Evolutionary conservation across 2,797 vertebrate genomes (phyloP), one percentile per base, ranked within the genome.

Genomic region (Gadopsis bispinosus): DNA sequence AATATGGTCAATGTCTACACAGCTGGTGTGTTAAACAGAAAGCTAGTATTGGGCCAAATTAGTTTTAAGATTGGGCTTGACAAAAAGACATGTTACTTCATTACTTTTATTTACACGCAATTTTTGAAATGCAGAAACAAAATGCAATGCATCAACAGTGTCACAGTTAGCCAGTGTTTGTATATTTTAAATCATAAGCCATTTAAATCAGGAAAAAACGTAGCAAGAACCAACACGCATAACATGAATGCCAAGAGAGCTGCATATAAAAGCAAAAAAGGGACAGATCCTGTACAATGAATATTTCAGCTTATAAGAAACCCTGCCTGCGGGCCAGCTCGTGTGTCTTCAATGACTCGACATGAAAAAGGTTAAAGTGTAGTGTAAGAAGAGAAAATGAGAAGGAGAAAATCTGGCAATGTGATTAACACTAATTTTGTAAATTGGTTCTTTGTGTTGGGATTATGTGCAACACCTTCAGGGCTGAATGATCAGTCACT

Each of bases 291-390:
- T 97, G 96, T 95, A 96, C 92, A 93, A 86, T 83, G 83, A 87
- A 88, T 74, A 89, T 67, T 75, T 87, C 83, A 92, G 84, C 81
- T 90, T 84, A 81, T 92, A 93, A 95, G 88, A 96, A 96, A 96
- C 95, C 96, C 96, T 96, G 95, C 97, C 96, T 96, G 97, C 96
- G 95, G 96, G 96, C 95, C 96, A 96, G 95, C 95, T 89, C 53
- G 45, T 78, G 62, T 85, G 79, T 77, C 82, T 90, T 88, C 55
- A 85, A 80, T 69, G 72, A 83, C 69, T 84, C 68, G 55, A 88
- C 91, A 93, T 92, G 94, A 91, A 91, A 84, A 90, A 92, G 79
- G 73, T 84, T 72, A 83, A 89, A 87, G 74, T 83, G 87, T 93
- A 92, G 89, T 91, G 89, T 91, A 77, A 83, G 77, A 53, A 85